Conservation (phyloP, 2,888 invertebrate genomes). For the Ecdyonurus torrentis region DNA sequence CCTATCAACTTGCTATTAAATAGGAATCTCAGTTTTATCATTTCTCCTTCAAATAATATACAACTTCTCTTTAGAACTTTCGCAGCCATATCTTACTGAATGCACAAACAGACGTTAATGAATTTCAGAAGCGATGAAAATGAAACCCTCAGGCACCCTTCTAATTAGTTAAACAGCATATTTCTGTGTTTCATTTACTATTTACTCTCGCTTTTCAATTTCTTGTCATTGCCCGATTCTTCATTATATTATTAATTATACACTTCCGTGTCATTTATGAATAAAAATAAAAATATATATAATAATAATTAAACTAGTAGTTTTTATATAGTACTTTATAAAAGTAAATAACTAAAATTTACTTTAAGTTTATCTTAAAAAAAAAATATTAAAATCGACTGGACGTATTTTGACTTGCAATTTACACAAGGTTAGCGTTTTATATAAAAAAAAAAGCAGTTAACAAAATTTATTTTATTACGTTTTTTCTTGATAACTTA, state of each 20-base stretch:
- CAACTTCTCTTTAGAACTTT: no score
- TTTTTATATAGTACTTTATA: no score
- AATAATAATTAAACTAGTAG: no score
- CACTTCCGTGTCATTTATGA: no score
- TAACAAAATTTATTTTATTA: background rate
- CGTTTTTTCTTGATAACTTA: background rate
- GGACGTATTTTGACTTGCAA: no score
- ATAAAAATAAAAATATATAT: no score
- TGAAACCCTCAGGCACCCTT: background rate
- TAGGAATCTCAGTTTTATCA: no score
- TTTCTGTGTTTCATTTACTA: no score
- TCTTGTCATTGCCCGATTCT: background rate
- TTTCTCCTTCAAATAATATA: no score
- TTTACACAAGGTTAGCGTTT: background rate
- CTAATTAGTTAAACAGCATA: background rate
- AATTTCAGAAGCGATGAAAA: background rate
- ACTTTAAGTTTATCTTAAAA: background rate
- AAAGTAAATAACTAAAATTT: background rate
- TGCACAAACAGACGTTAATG: background rate
- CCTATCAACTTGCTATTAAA: no score
- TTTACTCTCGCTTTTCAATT: background rate
- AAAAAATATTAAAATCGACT: background rate
- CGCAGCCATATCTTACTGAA: no score
- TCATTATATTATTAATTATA: no score
- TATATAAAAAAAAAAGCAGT: background rate